Base-by-base conservation (phyloP, 2,797 vertebrate genomes). In the Pangasius macronema region DNA sequence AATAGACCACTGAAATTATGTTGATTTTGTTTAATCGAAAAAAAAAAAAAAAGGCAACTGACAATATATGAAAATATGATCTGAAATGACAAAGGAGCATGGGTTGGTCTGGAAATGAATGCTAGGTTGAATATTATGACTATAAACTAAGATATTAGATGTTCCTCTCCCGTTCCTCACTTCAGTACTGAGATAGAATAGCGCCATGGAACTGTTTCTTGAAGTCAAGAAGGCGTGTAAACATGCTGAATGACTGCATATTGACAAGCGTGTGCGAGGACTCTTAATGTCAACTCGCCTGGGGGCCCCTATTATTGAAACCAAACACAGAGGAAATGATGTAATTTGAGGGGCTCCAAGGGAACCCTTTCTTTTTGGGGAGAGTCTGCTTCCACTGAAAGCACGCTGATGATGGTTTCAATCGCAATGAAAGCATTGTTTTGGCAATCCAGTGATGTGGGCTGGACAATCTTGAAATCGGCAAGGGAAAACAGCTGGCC, bases 271-370 rank as follows among this genome's bases (percentile, higher is more conserved):
- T 87, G 86, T 83, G 88, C 55, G 22, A 86, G 87, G 73, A 76
- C 72, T 88, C 75, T 24, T 80, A 84, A 85, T 87, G 86, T 87
- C 83, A 90, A 83, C 72, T 88, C 55, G 80, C 85, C 68, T 36
- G 36, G 80, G 68, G 79, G 72, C 57, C 33, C 82, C 84, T 77
- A 72, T 86, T 89, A 84, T 83, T 83, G 85, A 91, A 91, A 90
- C 86, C 87, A 90, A 91, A 88, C 88, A 85, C 67, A 51, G 75
- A 87, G 85, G 88, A 90, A 88, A 86, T 87, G 22, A 91, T 90
- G 86, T 88, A 65, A 91, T 91, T 51, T 57, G 61, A 86, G n/a
- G 82, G 77, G 85, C 82, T 88, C 75, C 73, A 51, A 68, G 79
- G 42, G 77, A 87, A 33, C 79, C 85, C 85, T 75, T 75, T 55